Conservation (phyloP, 64 coral and sea anemone genomes). For the Pocillopora verrucosa region DNA sequence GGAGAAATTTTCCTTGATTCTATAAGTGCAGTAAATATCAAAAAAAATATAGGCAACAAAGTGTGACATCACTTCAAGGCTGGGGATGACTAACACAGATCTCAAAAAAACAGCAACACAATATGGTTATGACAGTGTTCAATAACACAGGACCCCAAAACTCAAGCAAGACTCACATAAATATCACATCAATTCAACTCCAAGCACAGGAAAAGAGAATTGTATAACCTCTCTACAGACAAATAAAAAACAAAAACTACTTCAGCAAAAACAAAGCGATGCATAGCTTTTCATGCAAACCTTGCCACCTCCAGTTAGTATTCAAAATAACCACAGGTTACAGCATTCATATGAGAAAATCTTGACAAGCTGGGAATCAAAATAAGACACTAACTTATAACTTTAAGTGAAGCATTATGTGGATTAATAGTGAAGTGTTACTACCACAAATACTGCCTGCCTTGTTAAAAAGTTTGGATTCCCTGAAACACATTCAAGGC, state of each 20-base stretch:
- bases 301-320: neutral
- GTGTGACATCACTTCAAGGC: neutral
- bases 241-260: neutral
- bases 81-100: neutral
- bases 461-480: neutral
- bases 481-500: neutral
- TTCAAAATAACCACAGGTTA: neutral
- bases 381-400: too few relatives aligned
- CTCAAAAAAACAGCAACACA: neutral
- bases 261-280: neutral
- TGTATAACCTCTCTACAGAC: neutral
- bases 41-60: neutral
- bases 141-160: too few relatives aligned
- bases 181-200: too few relatives aligned
- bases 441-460: too few relatives aligned
- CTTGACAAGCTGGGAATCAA: too few relatives aligned
- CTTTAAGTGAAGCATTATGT: too few relatives aligned
- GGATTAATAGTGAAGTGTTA: too few relatives aligned
- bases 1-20: too few relatives aligned
- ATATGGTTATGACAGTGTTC: too few relatives aligned
- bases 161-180: too few relatives aligned
- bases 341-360: too few relatives aligned
- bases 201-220: too few relatives aligned
- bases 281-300: neutral
- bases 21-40: neutral